Percentiles rank a stretch among this genome's conserved stretches.
These are phyloP conservation scores for Acyrthosiphon pisum DNA, from an alignment of 1,140 invertebrate genomes.

Conservation along the genomic window DNA sequence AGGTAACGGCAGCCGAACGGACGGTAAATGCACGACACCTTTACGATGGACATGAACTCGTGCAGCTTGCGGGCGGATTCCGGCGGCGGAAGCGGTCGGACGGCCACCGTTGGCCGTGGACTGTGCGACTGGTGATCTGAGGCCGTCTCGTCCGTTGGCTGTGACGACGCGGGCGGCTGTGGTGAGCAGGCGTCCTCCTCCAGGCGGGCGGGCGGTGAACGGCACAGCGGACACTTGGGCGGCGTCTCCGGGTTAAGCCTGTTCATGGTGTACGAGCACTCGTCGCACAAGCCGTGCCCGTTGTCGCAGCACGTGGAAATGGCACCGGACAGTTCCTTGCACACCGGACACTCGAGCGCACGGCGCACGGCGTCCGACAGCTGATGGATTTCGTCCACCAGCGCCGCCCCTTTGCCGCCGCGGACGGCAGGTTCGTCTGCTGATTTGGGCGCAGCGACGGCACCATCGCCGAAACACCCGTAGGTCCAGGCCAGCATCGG, in stretches of 20 bases:
- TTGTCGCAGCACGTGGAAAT: constrained; percentile 7
- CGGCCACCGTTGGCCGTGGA: background rate
- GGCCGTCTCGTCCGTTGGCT: too few relatives aligned
- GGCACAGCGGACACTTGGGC: constrained; percentile 23
- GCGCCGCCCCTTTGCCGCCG: too few relatives aligned
- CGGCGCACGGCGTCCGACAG: background rate
- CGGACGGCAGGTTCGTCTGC: background rate
- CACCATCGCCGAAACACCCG: background rate
- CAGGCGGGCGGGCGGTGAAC: background rate
- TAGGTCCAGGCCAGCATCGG: fast-evolving
- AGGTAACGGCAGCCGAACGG: background rate
- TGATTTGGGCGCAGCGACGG: background rate
- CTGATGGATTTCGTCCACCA: background rate
- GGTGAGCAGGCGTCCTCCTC: background rate
- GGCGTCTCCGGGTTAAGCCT: background rate
- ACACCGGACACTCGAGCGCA: constrained; percentile 43
- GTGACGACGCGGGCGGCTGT: background rate
- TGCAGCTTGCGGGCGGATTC: background rate
- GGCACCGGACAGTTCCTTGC: background rate
- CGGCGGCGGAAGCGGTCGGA: background rate
- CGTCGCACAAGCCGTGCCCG: background rate
- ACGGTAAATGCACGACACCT: background rate
- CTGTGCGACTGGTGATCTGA: background rate
- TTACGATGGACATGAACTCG: background rate
- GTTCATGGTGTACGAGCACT: background rate